Conservation (phyloP, 53 echinoderm and acorn worm genomes). For the Mesocentrotus franciscanus region DNA sequence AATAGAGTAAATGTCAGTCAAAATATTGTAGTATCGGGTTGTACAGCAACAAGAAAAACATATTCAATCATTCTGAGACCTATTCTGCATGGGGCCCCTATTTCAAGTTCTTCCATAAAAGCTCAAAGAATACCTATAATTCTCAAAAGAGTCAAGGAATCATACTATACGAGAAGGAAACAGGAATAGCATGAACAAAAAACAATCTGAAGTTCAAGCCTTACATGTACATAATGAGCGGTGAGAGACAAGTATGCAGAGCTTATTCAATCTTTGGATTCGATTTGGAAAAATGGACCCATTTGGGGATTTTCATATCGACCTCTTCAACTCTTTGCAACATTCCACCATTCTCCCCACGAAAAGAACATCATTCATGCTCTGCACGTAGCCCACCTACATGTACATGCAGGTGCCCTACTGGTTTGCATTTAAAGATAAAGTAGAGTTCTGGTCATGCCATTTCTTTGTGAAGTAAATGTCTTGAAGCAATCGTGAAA, state of each 20-base stretch:
- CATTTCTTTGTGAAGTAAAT: too few relatives aligned
- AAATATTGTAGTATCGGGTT: background rate
- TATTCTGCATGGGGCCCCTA: background rate
- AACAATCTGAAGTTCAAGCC: background rate
- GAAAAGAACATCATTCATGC: conserved; percentile 36
- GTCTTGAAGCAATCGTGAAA: too few relatives aligned
- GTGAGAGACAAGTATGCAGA: conserved; percentile 10
- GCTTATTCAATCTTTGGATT: conserved; percentile 27
- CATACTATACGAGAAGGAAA: too few relatives aligned
- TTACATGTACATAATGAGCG: background rate
- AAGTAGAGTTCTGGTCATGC: too few relatives aligned
- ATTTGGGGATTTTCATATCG: conserved; percentile 28
- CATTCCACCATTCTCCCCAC: conserved; percentile 1
- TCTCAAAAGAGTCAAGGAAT: background rate
- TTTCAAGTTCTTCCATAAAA: background rate
- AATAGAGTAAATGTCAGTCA: background rate
- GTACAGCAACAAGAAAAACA: background rate
- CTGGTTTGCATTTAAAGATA: background rate
- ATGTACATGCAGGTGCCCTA: background rate
- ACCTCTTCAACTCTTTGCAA: conserved; percentile 25
- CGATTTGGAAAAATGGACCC: conserved; percentile 1
- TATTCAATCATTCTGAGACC: background rate
- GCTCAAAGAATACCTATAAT: background rate
- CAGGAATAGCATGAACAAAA: background rate
- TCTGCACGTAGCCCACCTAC: conserved; percentile 39